phyloP scores from a whole-genome alignment of 2,888 invertebrate species.

The Thelaira solivaga region DNA sequence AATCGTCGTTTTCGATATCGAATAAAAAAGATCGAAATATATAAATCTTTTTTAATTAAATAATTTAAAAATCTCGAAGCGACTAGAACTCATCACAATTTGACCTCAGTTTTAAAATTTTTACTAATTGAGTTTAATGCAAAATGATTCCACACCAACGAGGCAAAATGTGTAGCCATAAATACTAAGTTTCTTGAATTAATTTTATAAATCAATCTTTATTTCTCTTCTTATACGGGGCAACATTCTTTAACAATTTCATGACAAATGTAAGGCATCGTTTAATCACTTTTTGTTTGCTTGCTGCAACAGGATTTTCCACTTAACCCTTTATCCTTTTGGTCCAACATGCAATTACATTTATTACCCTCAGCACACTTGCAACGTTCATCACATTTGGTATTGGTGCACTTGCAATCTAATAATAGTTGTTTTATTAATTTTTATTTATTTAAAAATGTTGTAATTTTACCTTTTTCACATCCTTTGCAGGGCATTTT shows the following conservation, averaged over 20 bases:
- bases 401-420: constrained; percentile 74
- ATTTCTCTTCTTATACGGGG: too few relatives aligned
- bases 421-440: not conserved
- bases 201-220: constrained; percentile 18
- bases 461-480: constrained; percentile 66
- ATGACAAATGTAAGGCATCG: not conserved
- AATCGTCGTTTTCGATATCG: too few relatives aligned
- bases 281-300: constrained; percentile 60
- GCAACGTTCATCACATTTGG: constrained; percentile 72
- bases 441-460: not conserved
- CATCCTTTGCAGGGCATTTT: constrained; percentile 72
- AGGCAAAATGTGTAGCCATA: too few relatives aligned
- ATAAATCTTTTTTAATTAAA: too few relatives aligned
- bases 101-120: too few relatives aligned
- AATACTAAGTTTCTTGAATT: too few relatives aligned
- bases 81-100: too few relatives aligned
- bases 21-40: too few relatives aligned
- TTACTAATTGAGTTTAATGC: too few relatives aligned
- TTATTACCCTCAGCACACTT: constrained; percentile 70
- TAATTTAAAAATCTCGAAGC: too few relatives aligned
- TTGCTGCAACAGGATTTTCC: constrained; percentile 65
- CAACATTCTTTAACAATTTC: not conserved
- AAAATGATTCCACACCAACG: too few relatives aligned
- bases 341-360: constrained; percentile 64
- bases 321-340: constrained; percentile 51